phyloP scores from a whole-genome alignment of 2,888 invertebrate genomes.

The Standfussiana lucernea region DNA sequence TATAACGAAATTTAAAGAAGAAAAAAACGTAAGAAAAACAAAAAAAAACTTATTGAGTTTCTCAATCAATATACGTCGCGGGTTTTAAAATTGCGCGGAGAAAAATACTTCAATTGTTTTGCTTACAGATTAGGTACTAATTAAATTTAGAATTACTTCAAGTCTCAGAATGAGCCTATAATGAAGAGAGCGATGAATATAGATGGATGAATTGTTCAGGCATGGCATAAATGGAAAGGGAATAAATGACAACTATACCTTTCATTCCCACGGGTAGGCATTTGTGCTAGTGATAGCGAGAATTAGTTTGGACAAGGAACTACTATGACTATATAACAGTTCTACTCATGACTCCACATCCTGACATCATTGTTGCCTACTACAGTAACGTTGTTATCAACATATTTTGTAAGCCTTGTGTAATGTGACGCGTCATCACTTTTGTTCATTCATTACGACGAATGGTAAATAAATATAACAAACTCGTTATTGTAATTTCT shows the following conservation, averaged over 20 bases:
- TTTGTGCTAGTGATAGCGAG: not conserved
- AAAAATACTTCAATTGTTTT: no score
- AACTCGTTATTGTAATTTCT: not conserved
- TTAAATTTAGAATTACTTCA: not conserved
- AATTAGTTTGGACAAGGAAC: not conserved
- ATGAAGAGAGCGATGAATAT: not conserved
- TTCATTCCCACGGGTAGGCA: not conserved
- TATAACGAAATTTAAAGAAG: no score
- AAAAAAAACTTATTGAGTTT: no score
- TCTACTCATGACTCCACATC: not conserved
- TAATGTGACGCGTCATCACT: not conserved
- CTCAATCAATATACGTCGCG: no score
- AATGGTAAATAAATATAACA: not conserved
- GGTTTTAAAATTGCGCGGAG: no score
- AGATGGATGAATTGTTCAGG: not conserved
- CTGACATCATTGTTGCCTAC: not conserved
- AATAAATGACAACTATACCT: not conserved
- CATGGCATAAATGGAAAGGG: no score
- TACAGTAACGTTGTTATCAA: not conserved
- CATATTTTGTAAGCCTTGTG: no score
- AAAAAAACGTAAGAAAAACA: no score
- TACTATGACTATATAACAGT: not conserved
- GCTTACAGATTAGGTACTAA: no score
- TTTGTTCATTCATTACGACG: not conserved
- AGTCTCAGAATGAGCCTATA: not conserved